Evolutionary conservation across 2,888 invertebrate genomes (phyloP), one percentile per base, ranked within the genome.

Genomic region (Tanytarsus gracilentus): DNA sequence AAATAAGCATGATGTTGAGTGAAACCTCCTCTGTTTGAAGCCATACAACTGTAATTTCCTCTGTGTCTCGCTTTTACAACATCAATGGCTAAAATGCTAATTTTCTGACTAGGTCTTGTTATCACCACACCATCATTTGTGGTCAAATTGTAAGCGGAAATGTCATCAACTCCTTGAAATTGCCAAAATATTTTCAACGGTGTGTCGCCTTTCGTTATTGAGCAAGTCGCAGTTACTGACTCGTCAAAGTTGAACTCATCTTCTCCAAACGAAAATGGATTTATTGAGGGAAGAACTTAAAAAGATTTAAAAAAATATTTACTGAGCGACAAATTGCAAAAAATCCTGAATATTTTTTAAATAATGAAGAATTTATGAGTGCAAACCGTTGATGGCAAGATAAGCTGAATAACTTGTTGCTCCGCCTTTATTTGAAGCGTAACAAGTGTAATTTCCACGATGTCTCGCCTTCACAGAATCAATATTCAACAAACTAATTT

Each of bases 261-360:
- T 64, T 83, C 83, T 63, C 86, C 86, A 70, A 87, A 88, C 68
- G 82, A 79, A 68, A 88, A 88, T 64, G 84, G 81, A 67, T 83
- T 80, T 67, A 89, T 84, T 79, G 86, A 86, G 64, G 88, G 88
- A 68, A 84, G 80, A 73, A 88, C 88, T 88, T 73, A 68, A 61
- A 83, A 81, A 64, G 74, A 75, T 53, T 79, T 80, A 62, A 79
- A 77, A 63, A 83, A 77, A 21, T 81, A 77, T 65, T 82, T 82
- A 66, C 84, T 82, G 36, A 79, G 79, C 62, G 84, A 75, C 62
- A 79, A 76, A 67, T 79, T 80, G 70, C 79, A 58, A 58, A 60
- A 60, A 60, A 58, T 56, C 40, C 56, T 39, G 26, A 23, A 27
- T 40, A 61, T 25, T 29, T n/a, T 39, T 25, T 27, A 21, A 49